These are phyloP conservation scores for Cheiracanthium punctorium DNA, from an alignment of 2,888 invertebrate genomes.

Conservation along the genomic window DNA sequence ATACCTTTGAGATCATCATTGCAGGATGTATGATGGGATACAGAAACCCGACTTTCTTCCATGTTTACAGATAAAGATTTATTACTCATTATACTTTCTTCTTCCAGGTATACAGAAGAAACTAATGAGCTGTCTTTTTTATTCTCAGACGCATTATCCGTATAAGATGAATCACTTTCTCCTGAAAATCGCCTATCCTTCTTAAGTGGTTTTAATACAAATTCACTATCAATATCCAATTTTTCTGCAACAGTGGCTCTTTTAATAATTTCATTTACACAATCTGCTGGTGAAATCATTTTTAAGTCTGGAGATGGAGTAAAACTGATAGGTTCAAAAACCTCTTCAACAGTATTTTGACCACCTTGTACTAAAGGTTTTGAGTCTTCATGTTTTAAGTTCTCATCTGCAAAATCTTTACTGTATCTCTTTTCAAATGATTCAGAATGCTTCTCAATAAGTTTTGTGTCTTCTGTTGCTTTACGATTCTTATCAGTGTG, in stretches of 20 bases:
- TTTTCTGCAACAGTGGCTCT: conserved; percentile 16
- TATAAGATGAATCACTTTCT: conserved; percentile 11
- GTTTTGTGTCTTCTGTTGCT: conserved; percentile 14
- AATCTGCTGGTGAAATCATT: neutral
- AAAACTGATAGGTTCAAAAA: neutral
- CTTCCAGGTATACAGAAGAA: conserved; percentile 46
- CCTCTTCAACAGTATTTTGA: neutral
- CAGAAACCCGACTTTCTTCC: conserved; percentile 54
- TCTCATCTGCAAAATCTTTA: neutral
- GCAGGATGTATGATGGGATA: conserved; percentile 53
- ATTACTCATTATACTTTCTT: conserved; percentile 61
- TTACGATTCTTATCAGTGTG: conserved; percentile 13
- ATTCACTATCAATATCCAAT: conserved; percentile 48
- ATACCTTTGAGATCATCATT: conserved; percentile 38
- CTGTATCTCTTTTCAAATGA: neutral
- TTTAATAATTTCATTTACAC: neutral
- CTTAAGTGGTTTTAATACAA: conserved; percentile 30
- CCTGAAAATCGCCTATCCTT: conserved; percentile 9
- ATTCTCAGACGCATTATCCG: neutral
- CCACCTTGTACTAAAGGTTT: neutral
- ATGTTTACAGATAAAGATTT: conserved; percentile 34
- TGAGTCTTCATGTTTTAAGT: neutral
- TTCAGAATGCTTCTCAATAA: neutral
- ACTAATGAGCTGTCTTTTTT: conserved; percentile 30
- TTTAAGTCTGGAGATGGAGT: neutral